phyloP scores from a whole-genome alignment of 2,888 invertebrate species.

The Noctua fimbriata region DNA sequence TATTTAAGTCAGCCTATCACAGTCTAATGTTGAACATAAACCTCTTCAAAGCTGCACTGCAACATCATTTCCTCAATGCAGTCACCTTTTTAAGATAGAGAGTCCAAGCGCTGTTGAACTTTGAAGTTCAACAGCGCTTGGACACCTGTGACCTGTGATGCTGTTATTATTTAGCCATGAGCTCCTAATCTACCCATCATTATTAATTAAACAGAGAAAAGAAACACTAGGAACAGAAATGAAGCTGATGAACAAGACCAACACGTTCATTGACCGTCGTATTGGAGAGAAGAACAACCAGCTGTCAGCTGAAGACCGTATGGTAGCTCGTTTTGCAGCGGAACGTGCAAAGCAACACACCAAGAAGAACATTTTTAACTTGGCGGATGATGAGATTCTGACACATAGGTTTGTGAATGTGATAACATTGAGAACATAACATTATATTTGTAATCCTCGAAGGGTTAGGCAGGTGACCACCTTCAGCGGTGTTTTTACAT shows the following conservation, averaged over 20 bases:
- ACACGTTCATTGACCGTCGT: constrained; percentile 96
- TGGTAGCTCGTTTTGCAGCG: constrained; percentile 95
- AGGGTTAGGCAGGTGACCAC: background rate
- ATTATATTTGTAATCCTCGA: background rate
- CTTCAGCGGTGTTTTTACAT: background rate
- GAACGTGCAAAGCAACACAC: constrained; percentile 92
- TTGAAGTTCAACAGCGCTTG: too few species aligned
- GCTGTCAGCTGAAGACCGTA: constrained; percentile 94
- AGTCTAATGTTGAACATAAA: background rate
- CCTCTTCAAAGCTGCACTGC: background rate
- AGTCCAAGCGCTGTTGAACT: background rate
- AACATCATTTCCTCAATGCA: background rate
- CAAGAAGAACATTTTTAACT: constrained; percentile 94
- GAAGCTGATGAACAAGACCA: constrained; percentile 95
- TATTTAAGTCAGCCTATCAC: background rate
- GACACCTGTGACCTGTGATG: too few species aligned
- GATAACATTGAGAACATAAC: background rate
- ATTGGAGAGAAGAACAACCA: constrained; percentile 95
- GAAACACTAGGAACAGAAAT: constrained; percentile 97
- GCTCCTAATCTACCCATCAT: background rate
- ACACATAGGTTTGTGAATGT: constrained; percentile 92
- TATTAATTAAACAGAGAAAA: constrained; percentile 91
- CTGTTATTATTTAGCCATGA: background rate
- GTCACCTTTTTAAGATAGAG: background rate
- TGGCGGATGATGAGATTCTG: constrained; percentile 96